phyloP scores from a whole-genome alignment of 2,113 vertebrate genomes.

The Rhombomys opimus region DNA sequence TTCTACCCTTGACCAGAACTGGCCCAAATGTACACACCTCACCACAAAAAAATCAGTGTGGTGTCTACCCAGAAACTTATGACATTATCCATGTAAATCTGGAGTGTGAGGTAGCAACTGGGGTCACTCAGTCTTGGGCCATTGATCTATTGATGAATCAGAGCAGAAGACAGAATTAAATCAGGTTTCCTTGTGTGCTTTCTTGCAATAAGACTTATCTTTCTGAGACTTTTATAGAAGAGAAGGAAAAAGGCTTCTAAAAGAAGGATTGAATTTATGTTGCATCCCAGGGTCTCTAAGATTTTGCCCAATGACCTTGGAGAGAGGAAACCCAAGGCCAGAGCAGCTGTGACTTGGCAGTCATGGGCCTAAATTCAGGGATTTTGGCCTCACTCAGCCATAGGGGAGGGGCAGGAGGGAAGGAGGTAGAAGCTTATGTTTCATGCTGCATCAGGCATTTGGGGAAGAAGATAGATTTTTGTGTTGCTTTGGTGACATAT shows the following conservation, averaged over 20 bases:
- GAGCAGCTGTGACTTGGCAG: conserved; percentile 57
- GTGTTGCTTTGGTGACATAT: conserved; percentile 36
- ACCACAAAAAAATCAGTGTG: background rate
- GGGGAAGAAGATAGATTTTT: conserved; percentile 48
- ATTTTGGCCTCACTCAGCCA: background rate
- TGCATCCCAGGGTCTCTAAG: background rate
- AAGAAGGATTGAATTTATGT: background rate
- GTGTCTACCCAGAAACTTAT: background rate
- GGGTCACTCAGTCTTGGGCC: conserved; percentile 1
- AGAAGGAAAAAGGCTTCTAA: background rate
- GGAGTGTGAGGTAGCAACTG: conserved; percentile 30
- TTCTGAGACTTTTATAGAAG: background rate
- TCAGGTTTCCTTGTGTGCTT: background rate
- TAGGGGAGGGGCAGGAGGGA: background rate
- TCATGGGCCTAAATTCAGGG: background rate
- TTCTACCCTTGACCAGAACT: background rate
- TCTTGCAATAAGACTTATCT: background rate
- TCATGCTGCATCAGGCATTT: conserved; percentile 28
- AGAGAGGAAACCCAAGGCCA: background rate
- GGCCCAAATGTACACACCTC: background rate
- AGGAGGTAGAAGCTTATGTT: conserved; percentile 14
- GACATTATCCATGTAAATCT: background rate
- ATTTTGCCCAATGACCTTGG: background rate
- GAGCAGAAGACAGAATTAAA: conserved; percentile 36
- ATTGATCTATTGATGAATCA: conserved; percentile 39